These are phyloP conservation scores for Rhinoderma darwinii DNA, from an alignment of 2,113 vertebrate species.

Conservation along the genomic window DNA sequence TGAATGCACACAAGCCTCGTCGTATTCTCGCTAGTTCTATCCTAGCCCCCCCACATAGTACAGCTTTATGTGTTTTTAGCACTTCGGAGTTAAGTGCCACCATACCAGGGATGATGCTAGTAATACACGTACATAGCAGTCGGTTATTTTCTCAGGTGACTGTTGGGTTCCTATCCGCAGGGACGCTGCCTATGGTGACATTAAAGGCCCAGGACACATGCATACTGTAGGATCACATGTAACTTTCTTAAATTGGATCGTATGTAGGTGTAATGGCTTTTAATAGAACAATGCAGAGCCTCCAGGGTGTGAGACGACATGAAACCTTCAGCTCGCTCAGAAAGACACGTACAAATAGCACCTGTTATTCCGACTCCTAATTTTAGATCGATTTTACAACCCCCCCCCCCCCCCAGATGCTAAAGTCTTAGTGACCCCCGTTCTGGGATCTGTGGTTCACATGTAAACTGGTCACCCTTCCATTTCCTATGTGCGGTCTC, in stretches of 20 bases:
- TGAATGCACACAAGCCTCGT: too few relatives aligned
- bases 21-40: too few relatives aligned
- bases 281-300: slow-evolving; percentile 33
- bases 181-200: slow-evolving; percentile 2
- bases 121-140: neutral
- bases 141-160: neutral
- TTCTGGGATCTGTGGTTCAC: neutral
- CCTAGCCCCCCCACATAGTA: neutral
- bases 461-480: neutral
- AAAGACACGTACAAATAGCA: neutral
- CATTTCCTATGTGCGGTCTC: neutral
- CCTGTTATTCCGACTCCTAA: slow-evolving; percentile 12
- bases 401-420: too few relatives aligned
- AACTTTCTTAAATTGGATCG: slow-evolving; percentile 27
- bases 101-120: neutral
- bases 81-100: slow-evolving; percentile 8
- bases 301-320: neutral
- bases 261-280: slow-evolving; percentile 51
- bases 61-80: neutral
- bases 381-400: slow-evolving; percentile 8
- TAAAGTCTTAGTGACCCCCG: neutral
- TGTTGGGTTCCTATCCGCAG: neutral
- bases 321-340: neutral
- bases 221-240: neutral
- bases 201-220: neutral